A percentile compares a stretch with the other conserved stretches of the same genome.
These are phyloP conservation scores for Darevskia nairensis DNA, from an alignment of 2,797 vertebrate species.

Conservation along the genomic window DNA sequence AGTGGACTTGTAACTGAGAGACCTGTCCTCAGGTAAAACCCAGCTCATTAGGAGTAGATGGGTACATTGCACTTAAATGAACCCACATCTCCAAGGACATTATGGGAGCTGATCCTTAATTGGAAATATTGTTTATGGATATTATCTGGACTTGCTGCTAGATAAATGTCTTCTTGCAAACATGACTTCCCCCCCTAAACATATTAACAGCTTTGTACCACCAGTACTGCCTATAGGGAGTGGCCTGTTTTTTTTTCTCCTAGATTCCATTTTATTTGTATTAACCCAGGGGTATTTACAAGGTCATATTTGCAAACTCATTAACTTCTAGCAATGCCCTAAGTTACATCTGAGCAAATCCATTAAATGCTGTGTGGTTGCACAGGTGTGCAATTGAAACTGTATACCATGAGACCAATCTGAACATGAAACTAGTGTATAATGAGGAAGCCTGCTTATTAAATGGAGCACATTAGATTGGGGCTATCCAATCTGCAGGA, in stretches of 20 bases:
- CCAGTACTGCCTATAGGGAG: background rate
- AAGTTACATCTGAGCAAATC: conserved; percentile 8
- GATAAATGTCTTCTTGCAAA: background rate
- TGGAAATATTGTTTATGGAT: background rate
- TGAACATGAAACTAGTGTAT: conserved; percentile 19
- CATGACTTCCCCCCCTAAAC: background rate
- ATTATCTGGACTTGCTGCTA: background rate
- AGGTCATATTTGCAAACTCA: conserved; percentile 22
- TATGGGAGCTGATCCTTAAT: background rate
- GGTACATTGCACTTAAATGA: background rate
- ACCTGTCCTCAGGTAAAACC: background rate
- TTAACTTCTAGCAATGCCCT: conserved; percentile 2
- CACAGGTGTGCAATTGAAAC: conserved; percentile 22
- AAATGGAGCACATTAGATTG: conserved; percentile 2
- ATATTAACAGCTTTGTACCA: background rate
- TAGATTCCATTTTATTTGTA: background rate
- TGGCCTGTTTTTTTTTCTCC: background rate
- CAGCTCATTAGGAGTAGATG: background rate
- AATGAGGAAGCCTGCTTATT: conserved; percentile 11
- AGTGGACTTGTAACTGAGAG: background rate
- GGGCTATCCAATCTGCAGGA: background rate
- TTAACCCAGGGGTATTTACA: background rate
- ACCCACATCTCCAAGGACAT: background rate
- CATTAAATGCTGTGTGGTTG: background rate
- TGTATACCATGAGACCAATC: conserved; percentile 11